Conservation (phyloP, 1,140 invertebrate species). For the Spodoptera frugiperda region DNA sequence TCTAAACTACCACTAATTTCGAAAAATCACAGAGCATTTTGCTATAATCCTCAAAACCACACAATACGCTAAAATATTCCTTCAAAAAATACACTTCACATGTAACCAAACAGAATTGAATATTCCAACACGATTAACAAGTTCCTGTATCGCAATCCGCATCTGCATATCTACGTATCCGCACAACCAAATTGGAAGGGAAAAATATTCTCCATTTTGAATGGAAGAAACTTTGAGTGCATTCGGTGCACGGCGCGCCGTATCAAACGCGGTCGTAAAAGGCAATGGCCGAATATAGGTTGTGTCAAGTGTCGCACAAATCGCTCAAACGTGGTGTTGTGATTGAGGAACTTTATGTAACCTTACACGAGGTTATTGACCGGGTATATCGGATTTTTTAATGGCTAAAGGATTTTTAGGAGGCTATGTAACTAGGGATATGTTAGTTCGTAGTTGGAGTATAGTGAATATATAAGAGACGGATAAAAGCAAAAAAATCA, state of each 20-base stretch:
- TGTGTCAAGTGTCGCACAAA: slow-evolving; percentile 4
- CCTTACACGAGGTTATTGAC: no score
- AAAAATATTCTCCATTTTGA: neutral
- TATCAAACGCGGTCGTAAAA: slow-evolving; percentile 11
- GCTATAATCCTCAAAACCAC: no score
- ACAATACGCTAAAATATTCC: no score
- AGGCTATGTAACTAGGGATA: no score
- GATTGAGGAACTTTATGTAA: neutral
- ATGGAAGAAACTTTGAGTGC: neutral
- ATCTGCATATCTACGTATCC: no score
- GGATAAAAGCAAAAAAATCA: no score
- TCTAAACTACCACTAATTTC: no score
- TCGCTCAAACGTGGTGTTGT: neutral
- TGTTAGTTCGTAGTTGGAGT: no score
- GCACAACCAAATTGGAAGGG: neutral
- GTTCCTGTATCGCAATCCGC: neutral
- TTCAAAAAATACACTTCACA: neutral
- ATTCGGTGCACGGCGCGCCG: neutral
- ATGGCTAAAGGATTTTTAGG: no score
- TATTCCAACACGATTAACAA: neutral
- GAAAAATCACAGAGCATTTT: no score
- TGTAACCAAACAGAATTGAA: neutral
- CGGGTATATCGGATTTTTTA: no score
- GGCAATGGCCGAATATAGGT: neutral
- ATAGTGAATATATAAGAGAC: no score